Percentiles rank a stretch among this genome's conserved stretches.
These are phyloP conservation scores for Hydriomena furcata DNA, from an alignment of 2,888 invertebrate species.

Conservation along the genomic window DNA sequence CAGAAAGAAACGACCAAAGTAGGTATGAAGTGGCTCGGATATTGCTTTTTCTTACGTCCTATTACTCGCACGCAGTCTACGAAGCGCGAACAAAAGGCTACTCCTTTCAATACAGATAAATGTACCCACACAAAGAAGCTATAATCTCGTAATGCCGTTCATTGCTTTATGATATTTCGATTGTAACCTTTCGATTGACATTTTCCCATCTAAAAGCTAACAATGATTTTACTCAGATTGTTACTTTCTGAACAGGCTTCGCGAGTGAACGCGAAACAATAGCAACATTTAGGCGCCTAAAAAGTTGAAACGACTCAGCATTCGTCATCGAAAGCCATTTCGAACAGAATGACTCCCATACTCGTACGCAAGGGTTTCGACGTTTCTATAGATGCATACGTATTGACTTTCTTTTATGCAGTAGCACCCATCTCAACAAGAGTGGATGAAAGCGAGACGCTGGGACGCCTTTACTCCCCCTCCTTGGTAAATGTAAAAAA, in stretches of 20 bases:
- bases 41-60: conserved; percentile 60
- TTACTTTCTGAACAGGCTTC: conserved; percentile 39
- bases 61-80: conserved; percentile 57
- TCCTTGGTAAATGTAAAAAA: conserved; percentile 74
- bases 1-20: conserved; percentile 56
- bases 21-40: conserved; percentile 55
- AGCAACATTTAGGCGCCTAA: conserved; percentile 74
- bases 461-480: conserved; percentile 68
- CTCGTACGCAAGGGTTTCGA: conserved; percentile 55
- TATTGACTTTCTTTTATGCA: conserved; percentile 70
- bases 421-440: conserved; percentile 53
- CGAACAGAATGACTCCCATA: conserved; percentile 64
- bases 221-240: conserved; percentile 40
- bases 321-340: conserved; percentile 80
- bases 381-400: conserved; percentile 40
- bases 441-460: conserved; percentile 78
- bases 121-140: conserved; percentile 45
- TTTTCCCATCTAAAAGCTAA: conserved; percentile 30
- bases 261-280: conserved; percentile 66
- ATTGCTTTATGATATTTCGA: conserved; percentile 46
- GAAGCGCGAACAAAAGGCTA: conserved; percentile 58
- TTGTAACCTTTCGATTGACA: conserved; percentile 34
- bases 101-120: conserved; percentile 55
- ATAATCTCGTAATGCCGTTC: conserved; percentile 50
- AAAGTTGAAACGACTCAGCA: conserved; percentile 71